A percentile compares a stretch with the other conserved stretches of the same genome.
phyloP scores from a whole-genome alignment of 30 jellyfish, hydroid and myxozoan species.

The Euphysa ruthae region DNA sequence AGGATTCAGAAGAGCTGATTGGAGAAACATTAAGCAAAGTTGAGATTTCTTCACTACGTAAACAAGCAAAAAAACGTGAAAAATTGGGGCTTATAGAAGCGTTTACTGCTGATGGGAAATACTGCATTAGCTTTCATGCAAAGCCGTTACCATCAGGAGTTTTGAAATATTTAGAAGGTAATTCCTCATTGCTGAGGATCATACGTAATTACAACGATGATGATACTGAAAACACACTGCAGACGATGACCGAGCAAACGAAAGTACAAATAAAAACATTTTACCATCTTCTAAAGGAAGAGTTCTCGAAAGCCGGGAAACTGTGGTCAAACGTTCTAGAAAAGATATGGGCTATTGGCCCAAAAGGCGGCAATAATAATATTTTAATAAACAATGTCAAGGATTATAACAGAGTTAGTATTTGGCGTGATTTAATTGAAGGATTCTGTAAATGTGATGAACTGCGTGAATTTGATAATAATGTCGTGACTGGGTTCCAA shows the following conservation, averaged over 20 bases:
- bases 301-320: slow-evolving; percentile 48
- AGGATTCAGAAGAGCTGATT: too few relatives aligned
- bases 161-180: slow-evolving; percentile 36
- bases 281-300: slow-evolving; percentile 27
- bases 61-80: slow-evolving; percentile 19
- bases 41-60: slow-evolving; percentile 6
- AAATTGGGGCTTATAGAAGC: slow-evolving; percentile 80
- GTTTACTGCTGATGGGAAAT: slow-evolving; percentile 48
- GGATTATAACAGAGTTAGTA: slow-evolving; percentile 48
- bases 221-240: slow-evolving; percentile 42
- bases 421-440: slow-evolving; percentile 51
- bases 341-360: slow-evolving; percentile 91
- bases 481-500: slow-evolving; percentile 89
- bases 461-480: slow-evolving; percentile 73
- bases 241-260: slow-evolving; percentile 30
- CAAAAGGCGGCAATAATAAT: slow-evolving; percentile 76
- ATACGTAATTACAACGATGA: slow-evolving; percentile 50
- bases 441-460: slow-evolving; percentile 59
- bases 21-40: slow-evolving; percentile 1
- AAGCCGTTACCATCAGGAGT: slow-evolving; percentile 51
- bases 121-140: slow-evolving; percentile 63
- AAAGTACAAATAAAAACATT: slow-evolving; percentile 26
- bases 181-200: slow-evolving; percentile 42
- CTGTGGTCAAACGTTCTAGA: slow-evolving; percentile 50
- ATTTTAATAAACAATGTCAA: slow-evolving; percentile 54